These are phyloP conservation scores for Anas capensis DNA, from an alignment of 2,797 vertebrate species.

Conservation along the genomic window DNA sequence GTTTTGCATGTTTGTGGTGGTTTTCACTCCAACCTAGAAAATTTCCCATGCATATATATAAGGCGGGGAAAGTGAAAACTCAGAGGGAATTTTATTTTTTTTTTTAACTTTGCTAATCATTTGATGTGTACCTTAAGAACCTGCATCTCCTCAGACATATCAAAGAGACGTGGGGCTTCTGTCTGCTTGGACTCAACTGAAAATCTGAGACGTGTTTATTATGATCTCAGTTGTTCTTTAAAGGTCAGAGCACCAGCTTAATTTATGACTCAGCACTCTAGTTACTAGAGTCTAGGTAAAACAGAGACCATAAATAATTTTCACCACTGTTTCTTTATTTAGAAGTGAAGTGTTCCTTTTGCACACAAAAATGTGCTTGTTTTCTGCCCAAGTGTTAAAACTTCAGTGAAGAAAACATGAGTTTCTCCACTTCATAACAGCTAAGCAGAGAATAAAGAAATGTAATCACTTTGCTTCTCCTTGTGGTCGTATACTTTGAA, in stretches of 20 bases:
- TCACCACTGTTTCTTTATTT: neutral
- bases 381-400: neutral
- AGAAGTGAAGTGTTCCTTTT: neutral
- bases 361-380: neutral
- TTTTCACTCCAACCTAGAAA: neutral
- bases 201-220: slow-evolving; percentile 51
- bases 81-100: neutral
- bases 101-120: neutral
- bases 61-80: neutral
- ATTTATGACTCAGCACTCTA: slow-evolving; percentile 54
- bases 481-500: neutral
- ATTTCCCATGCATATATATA: neutral
- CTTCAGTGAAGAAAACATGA: neutral
- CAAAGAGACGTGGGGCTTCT: neutral
- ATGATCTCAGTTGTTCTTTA: slow-evolving; percentile 62
- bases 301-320: slow-evolving; percentile 37
- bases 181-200: slow-evolving; percentile 19
- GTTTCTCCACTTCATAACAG: neutral
- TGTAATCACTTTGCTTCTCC: neutral
- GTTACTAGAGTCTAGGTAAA: slow-evolving; percentile 51
- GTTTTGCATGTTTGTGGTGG: neutral
- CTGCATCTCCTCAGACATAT: slow-evolving; percentile 3
- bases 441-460: neutral
- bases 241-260: slow-evolving; percentile 53
- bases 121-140: slow-evolving; percentile 16